Percentiles rank a stretch among this genome's conserved stretches.
phyloP scores from a whole-genome alignment of 2,113 vertebrate species.

The Xiphias gladius region DNA sequence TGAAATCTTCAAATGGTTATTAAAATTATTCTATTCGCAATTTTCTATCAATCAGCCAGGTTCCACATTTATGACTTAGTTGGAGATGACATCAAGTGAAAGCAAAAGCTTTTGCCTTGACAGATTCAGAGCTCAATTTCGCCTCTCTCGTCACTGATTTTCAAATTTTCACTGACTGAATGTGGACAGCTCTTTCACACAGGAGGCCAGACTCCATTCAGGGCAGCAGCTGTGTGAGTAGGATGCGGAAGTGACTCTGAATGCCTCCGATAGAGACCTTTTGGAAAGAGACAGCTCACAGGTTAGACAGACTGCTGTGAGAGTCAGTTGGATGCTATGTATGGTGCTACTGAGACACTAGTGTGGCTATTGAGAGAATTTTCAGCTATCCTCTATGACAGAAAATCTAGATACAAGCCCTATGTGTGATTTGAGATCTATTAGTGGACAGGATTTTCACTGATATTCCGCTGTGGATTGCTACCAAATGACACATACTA shows the following conservation, averaged over 20 bases:
- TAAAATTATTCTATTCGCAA: slow-evolving; percentile 41
- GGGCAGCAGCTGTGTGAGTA: slow-evolving; percentile 72
- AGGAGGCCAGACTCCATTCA: slow-evolving; percentile 28
- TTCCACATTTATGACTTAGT: slow-evolving; percentile 27
- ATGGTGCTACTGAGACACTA: slow-evolving; percentile 21
- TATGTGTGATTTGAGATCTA: slow-evolving; percentile 18
- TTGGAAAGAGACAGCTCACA: slow-evolving; percentile 42
- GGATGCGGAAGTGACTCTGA: slow-evolving; percentile 62
- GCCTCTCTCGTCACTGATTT: slow-evolving; percentile 9
- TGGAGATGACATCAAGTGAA: neutral
- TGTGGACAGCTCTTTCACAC: slow-evolving; percentile 23
- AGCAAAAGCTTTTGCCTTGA: neutral
- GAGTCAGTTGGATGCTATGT: slow-evolving; percentile 27
- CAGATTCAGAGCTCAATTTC: slow-evolving; percentile 13
- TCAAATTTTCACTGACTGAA: slow-evolving; percentile 21
- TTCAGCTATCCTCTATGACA: slow-evolving; percentile 19
- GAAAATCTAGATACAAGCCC: slow-evolving; percentile 21
- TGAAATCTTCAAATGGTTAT: slow-evolving; percentile 42
- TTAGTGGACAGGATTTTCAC: slow-evolving; percentile 17
- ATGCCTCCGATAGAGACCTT: slow-evolving; percentile 40
- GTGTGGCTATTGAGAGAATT: slow-evolving; percentile 30
- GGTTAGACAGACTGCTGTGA: slow-evolving; percentile 5
- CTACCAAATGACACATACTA: slow-evolving; percentile 21
- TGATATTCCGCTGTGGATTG: slow-evolving; percentile 8
- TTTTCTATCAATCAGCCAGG: slow-evolving; percentile 49